A percentile compares a stretch with the other conserved stretches of the same genome.
These are phyloP conservation scores for Oreotrochilus melanogaster DNA, from an alignment of 2,113 vertebrate genomes.

Conservation along the genomic window DNA sequence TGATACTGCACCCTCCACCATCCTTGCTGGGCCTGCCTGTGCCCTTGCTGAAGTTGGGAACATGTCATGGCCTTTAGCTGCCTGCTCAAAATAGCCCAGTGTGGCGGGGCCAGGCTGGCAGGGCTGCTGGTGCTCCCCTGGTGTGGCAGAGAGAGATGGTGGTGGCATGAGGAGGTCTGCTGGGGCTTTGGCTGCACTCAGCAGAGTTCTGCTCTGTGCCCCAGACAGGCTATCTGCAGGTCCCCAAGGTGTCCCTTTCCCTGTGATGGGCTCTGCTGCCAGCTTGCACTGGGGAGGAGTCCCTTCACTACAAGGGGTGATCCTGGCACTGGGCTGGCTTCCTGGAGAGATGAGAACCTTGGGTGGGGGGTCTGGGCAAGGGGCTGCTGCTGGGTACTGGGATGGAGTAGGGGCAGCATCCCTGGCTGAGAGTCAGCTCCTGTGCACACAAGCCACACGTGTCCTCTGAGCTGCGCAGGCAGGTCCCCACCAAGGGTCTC, in stretches of 20 bases:
- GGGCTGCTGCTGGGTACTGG: neutral
- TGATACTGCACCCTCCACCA: neutral
- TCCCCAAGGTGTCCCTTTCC: neutral
- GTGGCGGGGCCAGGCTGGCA: neutral
- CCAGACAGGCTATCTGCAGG: accelerated
- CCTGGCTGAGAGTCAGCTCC: neutral
- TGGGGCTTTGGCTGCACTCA: neutral
- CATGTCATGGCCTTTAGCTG: conserved; percentile 23
- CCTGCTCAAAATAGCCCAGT: conserved; percentile 23
- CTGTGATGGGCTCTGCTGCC: neutral
- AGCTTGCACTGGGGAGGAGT: accelerated
- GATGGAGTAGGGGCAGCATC: neutral
- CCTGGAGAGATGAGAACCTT: neutral
- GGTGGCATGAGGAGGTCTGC: accelerated
- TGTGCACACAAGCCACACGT: accelerated
- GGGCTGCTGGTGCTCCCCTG: neutral
- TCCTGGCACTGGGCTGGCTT: neutral
- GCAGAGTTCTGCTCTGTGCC: neutral
- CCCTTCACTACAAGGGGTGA: neutral
- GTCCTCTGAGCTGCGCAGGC: neutral
- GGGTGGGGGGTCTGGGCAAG: neutral
- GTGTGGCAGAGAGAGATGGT: neutral
- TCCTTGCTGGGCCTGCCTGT: neutral
- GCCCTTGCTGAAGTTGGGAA: neutral
- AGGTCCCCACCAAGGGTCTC: accelerated